Evolutionary conservation across 2,113 vertebrate genomes (phyloP), one percentile per base, ranked within the genome.

Genomic region (Malurus elegans): DNA sequence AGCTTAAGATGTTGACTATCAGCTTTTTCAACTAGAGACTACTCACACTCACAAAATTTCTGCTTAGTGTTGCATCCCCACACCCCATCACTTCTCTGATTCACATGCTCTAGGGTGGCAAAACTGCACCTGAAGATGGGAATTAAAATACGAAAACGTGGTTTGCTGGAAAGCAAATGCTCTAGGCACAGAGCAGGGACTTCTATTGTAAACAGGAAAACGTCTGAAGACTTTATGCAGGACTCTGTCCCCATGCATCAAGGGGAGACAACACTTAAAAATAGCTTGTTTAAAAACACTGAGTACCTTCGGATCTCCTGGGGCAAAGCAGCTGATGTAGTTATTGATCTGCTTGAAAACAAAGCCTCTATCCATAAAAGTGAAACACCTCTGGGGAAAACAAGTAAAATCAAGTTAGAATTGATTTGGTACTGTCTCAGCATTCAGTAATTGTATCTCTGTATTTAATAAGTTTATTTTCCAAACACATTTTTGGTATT

Each of bases 281-380:
- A 64, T 2, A 93, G 56, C 71, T 57, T 80, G 29, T 80, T 83
- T 53, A 48, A 74, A 93, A 95, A 45, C 58, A 84, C 8, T 32
- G 62, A 26, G 58, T 98, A 99, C 99, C 98, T 99, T 99, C 0
- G 99, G 97, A 92, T 99, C 99, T 97, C 99, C 99, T 54, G 99
- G 99, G 94, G 99, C 97, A 96, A 99, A 99, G 96, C 98, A 99
- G 97, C 98, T 98, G 95, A 99, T 98, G 91, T 99, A 99, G 98
- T 99, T 99, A 98, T 99, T 99, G 97, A 99, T 99, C 96, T 99
- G 99, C 93, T 99, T 99, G 97, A 99, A 99, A 92, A 98, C 96
- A 76, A 99, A 99, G 90, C 99, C 99, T 97, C 99, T 97, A 91
- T 99, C 99, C 99, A 99, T 99, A 87, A 99, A 98, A 88, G 99